A percentile compares a stretch with the other conserved stretches of the same genome.
phyloP scores from a whole-genome alignment of 2,888 invertebrate species.

The Trichogramma dendrolimi region DNA sequence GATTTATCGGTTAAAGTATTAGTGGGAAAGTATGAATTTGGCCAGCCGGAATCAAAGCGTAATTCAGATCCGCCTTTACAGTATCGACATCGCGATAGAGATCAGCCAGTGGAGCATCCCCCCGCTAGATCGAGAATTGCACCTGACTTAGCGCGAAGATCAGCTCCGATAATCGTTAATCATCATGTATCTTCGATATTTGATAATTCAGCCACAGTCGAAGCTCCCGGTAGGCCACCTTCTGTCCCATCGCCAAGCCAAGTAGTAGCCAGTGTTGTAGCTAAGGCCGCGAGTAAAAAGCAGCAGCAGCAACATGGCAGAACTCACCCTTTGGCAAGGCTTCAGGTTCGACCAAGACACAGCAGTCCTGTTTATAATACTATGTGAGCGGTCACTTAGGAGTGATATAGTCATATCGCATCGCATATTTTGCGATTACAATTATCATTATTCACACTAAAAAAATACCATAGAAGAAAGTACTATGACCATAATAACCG shows the following conservation, averaged over 20 bases:
- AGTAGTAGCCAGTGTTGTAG: conserved; percentile 66
- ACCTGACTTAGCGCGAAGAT: conserved; percentile 46
- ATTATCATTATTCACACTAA: too few relatives aligned
- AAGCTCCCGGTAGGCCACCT: conserved; percentile 49
- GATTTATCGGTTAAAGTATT: conserved; percentile 71
- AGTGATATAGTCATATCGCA: conserved; percentile 12
- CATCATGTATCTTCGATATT: conserved; percentile 31
- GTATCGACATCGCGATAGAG: conserved; percentile 39
- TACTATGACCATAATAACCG: too few relatives aligned
- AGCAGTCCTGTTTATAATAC: conserved; percentile 85
- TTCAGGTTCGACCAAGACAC: conserved; percentile 73
- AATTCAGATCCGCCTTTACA: conserved; percentile 38
- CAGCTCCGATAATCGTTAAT: conserved; percentile 45
- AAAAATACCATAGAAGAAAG: too few relatives aligned
- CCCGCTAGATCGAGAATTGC: conserved; percentile 45
- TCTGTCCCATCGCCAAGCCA: conserved; percentile 56
- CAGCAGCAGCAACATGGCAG: conserved; percentile 88
- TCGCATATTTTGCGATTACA: too few relatives aligned
- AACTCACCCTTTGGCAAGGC: conserved; percentile 85
- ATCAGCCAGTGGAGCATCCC: conserved; percentile 43
- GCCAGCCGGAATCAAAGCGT: conserved; percentile 40
- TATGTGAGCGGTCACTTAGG: conserved; percentile 61
- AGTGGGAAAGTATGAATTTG: conserved; percentile 72
- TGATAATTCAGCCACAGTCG: conserved; percentile 33
- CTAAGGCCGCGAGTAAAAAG: conserved; percentile 71